A percentile compares a stretch with the other conserved stretches of the same genome.
phyloP scores from a whole-genome alignment of 1,140 invertebrate genomes.

The Ptiloglossa arizonensis region DNA sequence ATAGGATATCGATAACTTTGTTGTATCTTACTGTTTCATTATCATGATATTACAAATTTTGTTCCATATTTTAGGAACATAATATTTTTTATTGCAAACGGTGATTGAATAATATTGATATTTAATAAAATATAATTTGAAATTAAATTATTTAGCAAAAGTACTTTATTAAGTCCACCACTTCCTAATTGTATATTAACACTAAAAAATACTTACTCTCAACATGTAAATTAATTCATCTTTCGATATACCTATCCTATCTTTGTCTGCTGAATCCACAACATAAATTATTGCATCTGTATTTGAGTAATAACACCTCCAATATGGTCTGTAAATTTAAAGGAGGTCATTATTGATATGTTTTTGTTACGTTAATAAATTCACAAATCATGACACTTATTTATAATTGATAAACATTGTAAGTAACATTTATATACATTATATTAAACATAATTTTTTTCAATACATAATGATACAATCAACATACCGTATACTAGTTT shows the following conservation, averaged over 20 bases:
- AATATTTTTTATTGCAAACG: neutral
- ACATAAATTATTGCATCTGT: conserved; percentile 99
- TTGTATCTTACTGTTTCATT: neutral
- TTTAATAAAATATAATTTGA: conserved; percentile 10
- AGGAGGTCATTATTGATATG: conserved; percentile 3
- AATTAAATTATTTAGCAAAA: no score
- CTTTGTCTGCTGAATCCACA: conserved; percentile 98
- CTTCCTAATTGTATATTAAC: conserved; percentile 11
- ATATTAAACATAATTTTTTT: neutral
- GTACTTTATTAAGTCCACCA: no score
- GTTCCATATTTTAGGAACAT: neutral
- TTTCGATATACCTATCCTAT: conserved; percentile 99
- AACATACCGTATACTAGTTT: conserved; percentile 93
- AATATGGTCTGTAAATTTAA: conserved; percentile 94
- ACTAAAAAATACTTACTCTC: conserved; percentile 85
- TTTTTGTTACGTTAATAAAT: neutral
- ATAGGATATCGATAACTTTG: neutral
- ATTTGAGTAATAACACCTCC: conserved; percentile 99
- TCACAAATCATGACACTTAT: neutral
- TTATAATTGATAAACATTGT: neutral
- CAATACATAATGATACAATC: neutral
- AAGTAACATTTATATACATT: neutral
- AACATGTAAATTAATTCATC: conserved; percentile 98
- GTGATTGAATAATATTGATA: neutral
- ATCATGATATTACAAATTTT: neutral